Evolutionary conservation across 2,797 vertebrate species (phyloP).

Genomic region (Channa striata): DNA sequence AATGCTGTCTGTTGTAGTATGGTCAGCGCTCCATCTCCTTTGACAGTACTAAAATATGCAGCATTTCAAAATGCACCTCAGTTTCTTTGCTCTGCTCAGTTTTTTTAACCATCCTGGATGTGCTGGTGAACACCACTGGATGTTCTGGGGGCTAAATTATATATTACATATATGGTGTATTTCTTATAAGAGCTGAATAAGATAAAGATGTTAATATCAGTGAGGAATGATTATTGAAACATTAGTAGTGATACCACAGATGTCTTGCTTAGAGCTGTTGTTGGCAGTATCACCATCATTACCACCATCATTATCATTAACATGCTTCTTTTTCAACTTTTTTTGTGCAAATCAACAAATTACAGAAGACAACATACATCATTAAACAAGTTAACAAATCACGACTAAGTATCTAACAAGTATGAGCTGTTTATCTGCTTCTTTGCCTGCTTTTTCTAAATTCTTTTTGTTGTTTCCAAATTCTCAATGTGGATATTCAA

Average conservation of each 20-base stretch:
- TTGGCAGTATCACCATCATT: conserved; percentile 48
- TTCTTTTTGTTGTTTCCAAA: not conserved
- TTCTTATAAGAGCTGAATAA: conserved; percentile 13
- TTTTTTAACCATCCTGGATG: conserved; percentile 9
- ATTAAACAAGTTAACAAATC: conserved; percentile 70
- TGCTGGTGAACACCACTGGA: not conserved
- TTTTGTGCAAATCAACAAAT: conserved; percentile 61
- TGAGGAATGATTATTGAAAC: conserved; percentile 21
- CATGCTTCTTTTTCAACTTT: conserved; percentile 5
- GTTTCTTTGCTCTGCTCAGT: conserved; percentile 13
- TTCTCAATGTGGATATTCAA: not conserved
- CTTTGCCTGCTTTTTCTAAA: conserved; percentile 17
- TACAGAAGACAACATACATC: conserved; percentile 58
- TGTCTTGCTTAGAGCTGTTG: conserved; percentile 46
- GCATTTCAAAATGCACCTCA: conserved; percentile 42
- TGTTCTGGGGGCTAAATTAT: not conserved
- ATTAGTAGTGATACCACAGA: conserved; percentile 35
- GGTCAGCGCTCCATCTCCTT: conserved; percentile 54
- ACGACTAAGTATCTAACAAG: conserved; percentile 49
- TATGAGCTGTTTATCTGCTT: conserved; percentile 25
- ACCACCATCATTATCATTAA: conserved; percentile 65
- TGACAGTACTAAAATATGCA: conserved; percentile 53
- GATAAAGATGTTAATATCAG: conserved; percentile 25
- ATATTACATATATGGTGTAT: conserved; percentile 1
- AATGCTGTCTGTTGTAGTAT: conserved; percentile 63